Evolutionary conservation across 2,888 invertebrate genomes (phyloP).

Genomic region (Nymphalis c-album): DNA sequence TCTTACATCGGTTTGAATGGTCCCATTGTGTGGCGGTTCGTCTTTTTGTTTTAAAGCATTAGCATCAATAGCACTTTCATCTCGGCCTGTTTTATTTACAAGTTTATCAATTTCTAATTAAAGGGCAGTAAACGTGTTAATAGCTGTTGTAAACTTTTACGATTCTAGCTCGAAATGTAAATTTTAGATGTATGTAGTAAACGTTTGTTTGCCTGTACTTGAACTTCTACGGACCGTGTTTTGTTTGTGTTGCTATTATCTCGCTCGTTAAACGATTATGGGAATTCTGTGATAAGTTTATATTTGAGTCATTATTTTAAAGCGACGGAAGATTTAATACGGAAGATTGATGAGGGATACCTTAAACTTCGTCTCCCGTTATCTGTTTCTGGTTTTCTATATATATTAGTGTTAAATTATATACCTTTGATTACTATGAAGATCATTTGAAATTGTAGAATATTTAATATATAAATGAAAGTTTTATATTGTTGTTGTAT

Average conservation of each 20-base stretch:
- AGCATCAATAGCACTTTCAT: conserved; percentile 65
- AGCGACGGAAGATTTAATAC: conserved; percentile 2
- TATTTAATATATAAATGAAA: too few species aligned
- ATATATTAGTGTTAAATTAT: too few species aligned
- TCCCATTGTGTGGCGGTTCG: conserved; percentile 62
- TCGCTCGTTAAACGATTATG: conserved; percentile 39
- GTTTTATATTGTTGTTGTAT: neutral
- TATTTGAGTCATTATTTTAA: conserved; percentile 7
- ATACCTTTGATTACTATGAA: neutral
- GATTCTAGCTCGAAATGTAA: conserved; percentile 63
- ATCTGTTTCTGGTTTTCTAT: too few species aligned
- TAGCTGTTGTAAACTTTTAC: conserved; percentile 61
- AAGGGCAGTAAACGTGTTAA: conserved; percentile 62
- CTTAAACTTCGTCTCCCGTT: neutral
- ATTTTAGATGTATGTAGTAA: conserved; percentile 55
- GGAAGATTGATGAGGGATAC: neutral
- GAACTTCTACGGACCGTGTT: conserved; percentile 47
- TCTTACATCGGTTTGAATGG: conserved; percentile 63
- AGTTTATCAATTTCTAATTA: conserved; percentile 69
- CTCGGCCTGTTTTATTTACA: conserved; percentile 57
- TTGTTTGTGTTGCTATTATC: conserved; percentile 45
- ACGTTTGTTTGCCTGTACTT: conserved; percentile 50
- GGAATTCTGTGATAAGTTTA: conserved; percentile 40
- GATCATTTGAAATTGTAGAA: too few species aligned
- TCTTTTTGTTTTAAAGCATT: conserved; percentile 56